A percentile compares a stretch with the other conserved stretches of the same genome.
Conservation (phyloP, 2,113 vertebrate genomes). For the Ictalurus furcatus region DNA sequence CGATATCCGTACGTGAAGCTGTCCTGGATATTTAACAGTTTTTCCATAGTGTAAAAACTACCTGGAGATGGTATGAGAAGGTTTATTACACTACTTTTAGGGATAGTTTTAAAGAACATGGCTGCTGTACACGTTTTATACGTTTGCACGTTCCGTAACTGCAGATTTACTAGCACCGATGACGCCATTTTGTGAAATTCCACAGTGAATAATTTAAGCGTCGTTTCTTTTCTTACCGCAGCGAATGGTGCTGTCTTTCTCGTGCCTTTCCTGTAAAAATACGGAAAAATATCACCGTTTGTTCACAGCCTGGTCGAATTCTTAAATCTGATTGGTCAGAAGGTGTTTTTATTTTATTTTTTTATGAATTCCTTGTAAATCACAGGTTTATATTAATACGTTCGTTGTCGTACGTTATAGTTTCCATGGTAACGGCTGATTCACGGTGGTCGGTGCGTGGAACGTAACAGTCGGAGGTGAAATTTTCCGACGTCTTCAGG, state of each 20-base stretch:
- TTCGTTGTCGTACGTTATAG: neutral
- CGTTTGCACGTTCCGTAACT: neutral
- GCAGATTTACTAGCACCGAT: neutral
- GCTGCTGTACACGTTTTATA: neutral
- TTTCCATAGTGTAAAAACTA: neutral
- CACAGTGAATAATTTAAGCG: neutral
- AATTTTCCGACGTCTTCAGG: neutral
- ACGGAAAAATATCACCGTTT: neutral
- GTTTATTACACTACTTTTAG: neutral
- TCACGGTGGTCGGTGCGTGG: neutral
- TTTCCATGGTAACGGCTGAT: neutral
- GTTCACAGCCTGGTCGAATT: neutral
- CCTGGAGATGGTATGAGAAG: neutral
- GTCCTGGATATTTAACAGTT: neutral
- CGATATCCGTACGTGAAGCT: conserved; percentile 36
- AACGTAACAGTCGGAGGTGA: neutral
- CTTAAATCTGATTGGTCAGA: too few species aligned
- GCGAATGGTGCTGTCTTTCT: neutral
- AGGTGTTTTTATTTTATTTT: neutral
- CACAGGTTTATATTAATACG: neutral
- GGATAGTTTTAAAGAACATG: neutral
- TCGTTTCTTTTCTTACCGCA: neutral
- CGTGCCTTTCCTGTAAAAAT: neutral
- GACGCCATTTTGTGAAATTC: neutral
- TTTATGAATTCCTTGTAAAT: neutral